phyloP scores from a whole-genome alignment of 2,888 invertebrate genomes.

The Acanthosepion lycidas region DNA sequence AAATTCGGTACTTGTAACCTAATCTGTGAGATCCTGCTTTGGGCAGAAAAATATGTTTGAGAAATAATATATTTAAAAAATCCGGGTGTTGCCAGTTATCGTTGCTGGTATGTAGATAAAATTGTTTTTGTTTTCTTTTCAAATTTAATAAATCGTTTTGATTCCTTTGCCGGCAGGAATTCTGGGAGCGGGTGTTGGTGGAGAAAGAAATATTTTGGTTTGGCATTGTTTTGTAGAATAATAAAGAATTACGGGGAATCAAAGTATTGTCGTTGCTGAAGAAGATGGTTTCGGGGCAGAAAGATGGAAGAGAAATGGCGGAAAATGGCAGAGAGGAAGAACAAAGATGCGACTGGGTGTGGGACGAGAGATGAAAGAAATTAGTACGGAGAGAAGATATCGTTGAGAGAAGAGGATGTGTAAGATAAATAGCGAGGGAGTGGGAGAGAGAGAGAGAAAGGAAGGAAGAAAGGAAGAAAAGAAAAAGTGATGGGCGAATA shows the following conservation, averaged over 20 bases:
- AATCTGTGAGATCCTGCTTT: no score
- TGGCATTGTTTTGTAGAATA: not conserved
- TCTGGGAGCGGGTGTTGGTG: not conserved
- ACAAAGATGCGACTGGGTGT: not conserved
- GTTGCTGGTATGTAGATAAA: not conserved
- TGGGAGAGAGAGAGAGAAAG: not conserved
- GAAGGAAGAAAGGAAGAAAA: not conserved
- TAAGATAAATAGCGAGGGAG: not conserved
- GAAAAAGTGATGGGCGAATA: no score
- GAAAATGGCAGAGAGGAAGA: not conserved
- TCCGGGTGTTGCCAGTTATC: not conserved
- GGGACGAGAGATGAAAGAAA: not conserved
- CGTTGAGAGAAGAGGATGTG: not conserved
- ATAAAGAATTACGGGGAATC: not conserved
- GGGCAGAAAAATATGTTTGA: no score
- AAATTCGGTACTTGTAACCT: no score
- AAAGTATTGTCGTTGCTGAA: not conserved
- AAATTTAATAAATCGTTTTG: conserved; percentile 2
- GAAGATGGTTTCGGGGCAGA: not conserved
- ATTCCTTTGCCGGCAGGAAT: not conserved
- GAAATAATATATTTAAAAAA: no score
- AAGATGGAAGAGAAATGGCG: not conserved
- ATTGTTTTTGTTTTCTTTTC: not conserved
- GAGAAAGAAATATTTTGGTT: not conserved
- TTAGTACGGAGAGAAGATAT: not conserved